Evolutionary conservation across 2,113 vertebrate species (phyloP).

Genomic region (Percopsis transmontana): DNA sequence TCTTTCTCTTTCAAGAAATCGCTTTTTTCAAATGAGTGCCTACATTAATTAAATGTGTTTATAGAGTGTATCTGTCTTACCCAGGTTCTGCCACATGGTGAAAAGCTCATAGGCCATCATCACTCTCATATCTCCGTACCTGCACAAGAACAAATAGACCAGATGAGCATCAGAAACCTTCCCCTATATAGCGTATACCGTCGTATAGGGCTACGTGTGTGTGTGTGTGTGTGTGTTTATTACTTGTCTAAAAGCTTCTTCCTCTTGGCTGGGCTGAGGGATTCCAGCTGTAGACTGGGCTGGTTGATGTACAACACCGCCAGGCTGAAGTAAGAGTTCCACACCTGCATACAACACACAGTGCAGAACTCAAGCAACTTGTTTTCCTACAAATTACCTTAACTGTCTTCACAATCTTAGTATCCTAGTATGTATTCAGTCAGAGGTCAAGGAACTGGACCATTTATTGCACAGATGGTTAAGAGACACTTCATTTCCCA

Average conservation of each 20-base stretch:
- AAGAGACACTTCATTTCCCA: no score
- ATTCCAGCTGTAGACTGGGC: conserved; percentile 94
- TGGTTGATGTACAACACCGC: conserved; percentile 98
- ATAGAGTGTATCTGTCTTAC: conserved; percentile 32
- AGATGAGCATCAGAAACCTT: not conserved
- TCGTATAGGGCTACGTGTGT: no score
- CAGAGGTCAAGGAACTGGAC: no score
- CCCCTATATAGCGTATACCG: not conserved
- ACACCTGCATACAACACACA: conserved; percentile 80
- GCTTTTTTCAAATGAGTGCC: not conserved
- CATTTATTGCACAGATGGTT: no score
- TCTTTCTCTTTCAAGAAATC: no score
- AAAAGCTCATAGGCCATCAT: conserved; percentile 74
- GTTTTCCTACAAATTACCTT: no score
- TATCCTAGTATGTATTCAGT: no score
- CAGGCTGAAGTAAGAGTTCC: conserved; percentile 98
- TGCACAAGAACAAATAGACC: conserved; percentile 16
- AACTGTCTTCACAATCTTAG: no score
- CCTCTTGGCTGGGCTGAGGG: conserved; percentile 86
- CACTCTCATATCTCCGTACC: conserved; percentile 74
- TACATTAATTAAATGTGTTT: not conserved
- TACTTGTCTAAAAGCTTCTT: conserved; percentile 97
- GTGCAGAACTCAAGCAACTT: not conserved
- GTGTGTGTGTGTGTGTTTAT: conserved; percentile 54
- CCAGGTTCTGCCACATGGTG: conserved; percentile 75